Percentiles rank a stretch among this genome's conserved stretches.
phyloP scores from a whole-genome alignment of 1,140 invertebrate species.

The Drosophila pachea region DNA sequence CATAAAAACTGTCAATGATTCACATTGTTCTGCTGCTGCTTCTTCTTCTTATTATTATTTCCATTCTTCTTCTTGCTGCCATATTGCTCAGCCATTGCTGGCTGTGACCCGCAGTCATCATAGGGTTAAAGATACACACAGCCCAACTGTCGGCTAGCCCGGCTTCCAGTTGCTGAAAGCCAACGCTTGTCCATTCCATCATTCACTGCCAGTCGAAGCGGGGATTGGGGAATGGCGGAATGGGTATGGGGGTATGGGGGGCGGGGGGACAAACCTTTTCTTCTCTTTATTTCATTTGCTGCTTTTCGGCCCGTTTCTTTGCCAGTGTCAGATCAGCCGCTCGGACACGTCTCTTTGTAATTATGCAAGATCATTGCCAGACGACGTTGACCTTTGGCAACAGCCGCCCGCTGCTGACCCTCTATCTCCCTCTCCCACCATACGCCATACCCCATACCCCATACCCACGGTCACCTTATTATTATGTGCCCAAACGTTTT shows the following conservation, averaged over 20 bases:
- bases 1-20: conserved; percentile 76
- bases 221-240: too few relatives aligned
- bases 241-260: too few relatives aligned
- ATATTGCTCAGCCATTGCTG: conserved; percentile 22
- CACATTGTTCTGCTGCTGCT: conserved; percentile 47
- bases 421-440: neutral
- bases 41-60: neutral
- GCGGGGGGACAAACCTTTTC: conserved; percentile 36
- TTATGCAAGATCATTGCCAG: conserved; percentile 76
- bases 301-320: conserved; percentile 12
- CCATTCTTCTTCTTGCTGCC: too few relatives aligned
- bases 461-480: conserved; percentile 25
- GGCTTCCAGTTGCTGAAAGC: conserved; percentile 19
- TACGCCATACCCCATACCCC: neutral
- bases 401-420: neutral
- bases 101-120: conserved; percentile 61
- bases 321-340: conserved; percentile 32
- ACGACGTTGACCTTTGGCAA: conserved; percentile 70
- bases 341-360: conserved; percentile 54
- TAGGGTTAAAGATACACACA: conserved; percentile 57
- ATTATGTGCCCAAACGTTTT: conserved; percentile 72
- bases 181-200: conserved; percentile 30
- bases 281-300: conserved; percentile 15
- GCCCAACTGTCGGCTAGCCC: neutral
- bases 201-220: too few relatives aligned